A percentile compares a stretch with the other conserved stretches of the same genome.
phyloP scores from a whole-genome alignment of 2,888 invertebrate genomes.

The Eucera pruinosa region DNA sequence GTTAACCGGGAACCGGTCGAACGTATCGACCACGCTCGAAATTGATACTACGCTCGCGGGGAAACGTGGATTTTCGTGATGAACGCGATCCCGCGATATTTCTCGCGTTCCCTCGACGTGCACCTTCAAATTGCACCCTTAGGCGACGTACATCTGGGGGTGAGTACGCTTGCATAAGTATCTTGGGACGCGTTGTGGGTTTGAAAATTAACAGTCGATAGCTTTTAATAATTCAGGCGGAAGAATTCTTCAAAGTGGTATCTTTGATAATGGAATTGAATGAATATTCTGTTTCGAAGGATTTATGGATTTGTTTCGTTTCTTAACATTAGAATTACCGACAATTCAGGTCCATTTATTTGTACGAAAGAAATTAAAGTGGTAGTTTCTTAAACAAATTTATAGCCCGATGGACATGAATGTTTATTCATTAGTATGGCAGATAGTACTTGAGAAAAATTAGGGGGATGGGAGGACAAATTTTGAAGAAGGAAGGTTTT shows the following conservation, averaged over 20 bases:
- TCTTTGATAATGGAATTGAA: too few species aligned
- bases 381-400: too few species aligned
- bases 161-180: not conserved
- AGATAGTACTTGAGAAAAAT: too few species aligned
- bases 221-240: not conserved
- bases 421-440: too few species aligned
- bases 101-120: constrained; percentile 33
- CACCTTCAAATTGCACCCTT: not conserved
- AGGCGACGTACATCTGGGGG: not conserved
- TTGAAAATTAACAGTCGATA: not conserved
- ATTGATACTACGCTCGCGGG: constrained; percentile 67
- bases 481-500: too few species aligned
- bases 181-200: not conserved
- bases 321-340: too few species aligned
- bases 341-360: too few species aligned
- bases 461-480: too few species aligned
- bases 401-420: too few species aligned
- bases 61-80: constrained; percentile 61
- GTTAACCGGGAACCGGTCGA: constrained; percentile 61
- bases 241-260: not conserved
- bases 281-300: too few species aligned
- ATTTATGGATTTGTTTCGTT: too few species aligned
- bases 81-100: constrained; percentile 54
- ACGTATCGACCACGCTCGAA: constrained; percentile 59
- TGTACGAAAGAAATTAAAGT: too few species aligned